Evolutionary conservation across 2,797 vertebrate genomes (phyloP), one percentile per base, ranked within the genome.

Genomic region (Chelidonichthys spinosus): DNA sequence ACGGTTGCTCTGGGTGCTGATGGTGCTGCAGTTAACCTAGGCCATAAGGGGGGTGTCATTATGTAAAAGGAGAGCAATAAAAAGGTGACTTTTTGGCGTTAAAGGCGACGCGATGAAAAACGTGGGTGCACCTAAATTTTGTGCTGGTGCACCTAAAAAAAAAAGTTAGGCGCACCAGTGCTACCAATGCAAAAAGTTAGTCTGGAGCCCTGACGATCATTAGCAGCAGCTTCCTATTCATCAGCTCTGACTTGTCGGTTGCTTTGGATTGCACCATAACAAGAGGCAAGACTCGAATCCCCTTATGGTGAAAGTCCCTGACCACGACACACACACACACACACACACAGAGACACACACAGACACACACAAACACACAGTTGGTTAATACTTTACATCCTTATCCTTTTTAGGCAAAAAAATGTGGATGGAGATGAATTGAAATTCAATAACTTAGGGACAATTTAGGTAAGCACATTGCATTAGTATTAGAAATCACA

Each of bases 181-280:
- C n/a, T n/a, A n/a, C n/a, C n/a, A n/a, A n/a, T n/a, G n/a, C n/a
- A n/a, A n/a, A n/a, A n/a, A n/a, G n/a, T n/a, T n/a, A n/a, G n/a
- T n/a, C n/a, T n/a, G n/a, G n/a, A n/a, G n/a, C n/a, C n/a, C n/a
- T n/a, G n/a, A n/a, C n/a, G n/a, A 90, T 90, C 86, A 89, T 90
- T 90, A 89, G 85, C 67, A 62, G 75, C 11, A 63, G 79, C 76
- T 77, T 86, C 79, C 73, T 68, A 90, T 92, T 88, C 79, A 87
- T 92, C 91, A 92, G 76, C 72, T 59, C 36, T 7, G 77, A 88
- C 75, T 79, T 39, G 73, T 52, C 42, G 69, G 89, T 92, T 92
- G 89, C 91, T 69, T 53, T 17, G 4, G 68, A 85, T 92, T 92
- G 88, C 90, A 88, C 79, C 89, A 92, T 87, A 87, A 90, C 83